phyloP scores from a whole-genome alignment of 2,797 vertebrate species.

The Meriones psammophilus region DNA sequence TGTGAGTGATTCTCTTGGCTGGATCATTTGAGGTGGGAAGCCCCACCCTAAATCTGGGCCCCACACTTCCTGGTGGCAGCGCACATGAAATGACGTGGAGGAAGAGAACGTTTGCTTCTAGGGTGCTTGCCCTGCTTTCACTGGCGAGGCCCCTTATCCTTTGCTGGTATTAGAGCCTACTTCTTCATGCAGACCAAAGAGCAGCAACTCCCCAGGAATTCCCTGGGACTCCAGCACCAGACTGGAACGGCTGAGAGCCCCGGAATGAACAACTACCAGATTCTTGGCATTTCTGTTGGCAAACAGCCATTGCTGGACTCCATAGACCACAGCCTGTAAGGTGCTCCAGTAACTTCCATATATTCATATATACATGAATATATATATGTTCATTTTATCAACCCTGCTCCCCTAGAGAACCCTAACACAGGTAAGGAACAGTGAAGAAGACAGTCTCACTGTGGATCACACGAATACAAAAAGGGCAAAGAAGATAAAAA shows the following conservation, averaged over 20 bases:
- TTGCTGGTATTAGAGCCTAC: background rate
- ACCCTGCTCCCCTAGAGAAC: background rate
- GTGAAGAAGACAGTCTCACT: background rate
- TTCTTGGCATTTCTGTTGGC: background rate
- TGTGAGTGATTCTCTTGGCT: background rate
- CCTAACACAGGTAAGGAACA: background rate
- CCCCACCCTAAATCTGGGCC: background rate
- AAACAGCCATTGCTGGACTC: background rate
- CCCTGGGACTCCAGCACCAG: background rate
- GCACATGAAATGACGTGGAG: background rate
- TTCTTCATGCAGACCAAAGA: background rate
- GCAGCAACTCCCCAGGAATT: no score
- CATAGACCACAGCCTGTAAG: background rate
- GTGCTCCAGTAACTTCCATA: background rate
- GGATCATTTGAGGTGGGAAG: background rate
- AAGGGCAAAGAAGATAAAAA: background rate
- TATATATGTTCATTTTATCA: background rate
- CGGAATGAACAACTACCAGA: no score
- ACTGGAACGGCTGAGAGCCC: background rate
- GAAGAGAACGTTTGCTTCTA: background rate
- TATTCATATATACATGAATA: background rate
- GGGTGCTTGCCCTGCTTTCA: background rate
- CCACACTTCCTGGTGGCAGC: background rate
- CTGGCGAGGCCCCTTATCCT: background rate
- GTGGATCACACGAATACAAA: background rate